phyloP scores from a whole-genome alignment of 1,140 invertebrate genomes.

The Tetramorium parvispinum region DNA sequence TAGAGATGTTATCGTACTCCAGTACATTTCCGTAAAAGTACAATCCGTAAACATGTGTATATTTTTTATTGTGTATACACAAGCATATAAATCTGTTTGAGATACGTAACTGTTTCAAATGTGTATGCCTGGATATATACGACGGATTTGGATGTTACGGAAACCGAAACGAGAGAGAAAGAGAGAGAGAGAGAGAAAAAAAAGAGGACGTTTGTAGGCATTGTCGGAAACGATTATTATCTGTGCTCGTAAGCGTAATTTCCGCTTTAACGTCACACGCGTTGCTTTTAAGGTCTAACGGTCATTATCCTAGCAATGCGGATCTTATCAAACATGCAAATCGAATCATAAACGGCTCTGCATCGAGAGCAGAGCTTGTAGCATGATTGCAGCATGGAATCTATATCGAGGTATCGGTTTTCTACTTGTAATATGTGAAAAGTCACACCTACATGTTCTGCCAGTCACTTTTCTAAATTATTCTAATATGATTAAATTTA shows the following conservation, averaged over 20 bases:
- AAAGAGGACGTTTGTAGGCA: constrained; percentile 19
- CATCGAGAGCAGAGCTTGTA: constrained; percentile 50
- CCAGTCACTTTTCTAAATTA: not conserved
- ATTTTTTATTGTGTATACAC: not conserved
- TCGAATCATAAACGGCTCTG: constrained; percentile 63
- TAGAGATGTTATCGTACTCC: not conserved
- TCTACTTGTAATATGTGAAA: constrained; percentile 20
- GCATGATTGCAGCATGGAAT: constrained; percentile 46
- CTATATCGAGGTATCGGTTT: constrained; percentile 31
- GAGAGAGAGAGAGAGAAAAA: not conserved
- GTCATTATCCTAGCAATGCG: constrained; percentile 64
- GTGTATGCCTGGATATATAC: not conserved
- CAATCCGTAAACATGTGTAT: not conserved
- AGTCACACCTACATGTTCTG: not conserved
- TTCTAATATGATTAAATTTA: not conserved
- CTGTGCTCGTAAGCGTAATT: constrained; percentile 41
- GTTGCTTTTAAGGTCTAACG: constrained; percentile 68
- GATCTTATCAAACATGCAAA: constrained; percentile 71
- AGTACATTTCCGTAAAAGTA: not conserved
- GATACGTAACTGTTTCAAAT: not conserved
- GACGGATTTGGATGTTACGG: constrained; percentile 20
- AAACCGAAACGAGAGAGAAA: constrained; percentile 5
- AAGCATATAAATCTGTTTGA: constrained; percentile 12
- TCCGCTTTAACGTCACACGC: constrained; percentile 59
- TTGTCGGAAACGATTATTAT: constrained; percentile 56